Evolutionary conservation across 2,113 vertebrate species (phyloP), one percentile per base, ranked within the genome.

Genomic region (Platichthys stellatus): DNA sequence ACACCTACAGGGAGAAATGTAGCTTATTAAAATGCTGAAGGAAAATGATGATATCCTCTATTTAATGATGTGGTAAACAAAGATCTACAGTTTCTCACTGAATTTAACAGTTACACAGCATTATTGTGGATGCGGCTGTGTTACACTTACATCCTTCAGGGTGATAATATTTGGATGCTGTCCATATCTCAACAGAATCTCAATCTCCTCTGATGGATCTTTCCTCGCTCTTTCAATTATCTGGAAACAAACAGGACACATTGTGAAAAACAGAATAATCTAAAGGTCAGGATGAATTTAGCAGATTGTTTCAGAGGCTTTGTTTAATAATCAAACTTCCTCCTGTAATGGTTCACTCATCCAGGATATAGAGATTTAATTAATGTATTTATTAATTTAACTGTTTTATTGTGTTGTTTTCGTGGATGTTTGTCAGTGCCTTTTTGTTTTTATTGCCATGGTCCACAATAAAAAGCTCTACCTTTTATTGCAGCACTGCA

Each of bases 121-220:
- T 31, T 31, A 31, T 47, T 49, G 20, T 15, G 24, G 6, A 0
- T 0, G 13, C 17, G 68, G 0, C 9, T 21, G 57, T 64, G 59
- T 59, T 20, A 24, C 72, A 95, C 97, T 96, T 83, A 98, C 97
- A 51, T 99, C 97, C 81, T 98, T 98, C 79, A 98, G 93, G 21
- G 95, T 96, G 81, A 97, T 96, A 87, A 99, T 97, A 89, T 98
- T 98, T 15, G 96, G 95, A 91, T 99, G 97, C 81, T 98, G 97
- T 80, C 97, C 97, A 1, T 99, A 99, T 88, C 97, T 80, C 83
- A 99, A 88, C 12, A 99, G 95, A 74, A 99, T 97, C 93, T 98
- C 97, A 14, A 97, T 97, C 93, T 99, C 97, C 80, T 99, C 97
- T 20, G 97, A 96, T 3, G 97, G 97, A 89, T 99, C 96, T 80